Conservation (phyloP, 30 jellyfish, hydroid and myxozoan species). For the Cassiopea andromeda region DNA sequence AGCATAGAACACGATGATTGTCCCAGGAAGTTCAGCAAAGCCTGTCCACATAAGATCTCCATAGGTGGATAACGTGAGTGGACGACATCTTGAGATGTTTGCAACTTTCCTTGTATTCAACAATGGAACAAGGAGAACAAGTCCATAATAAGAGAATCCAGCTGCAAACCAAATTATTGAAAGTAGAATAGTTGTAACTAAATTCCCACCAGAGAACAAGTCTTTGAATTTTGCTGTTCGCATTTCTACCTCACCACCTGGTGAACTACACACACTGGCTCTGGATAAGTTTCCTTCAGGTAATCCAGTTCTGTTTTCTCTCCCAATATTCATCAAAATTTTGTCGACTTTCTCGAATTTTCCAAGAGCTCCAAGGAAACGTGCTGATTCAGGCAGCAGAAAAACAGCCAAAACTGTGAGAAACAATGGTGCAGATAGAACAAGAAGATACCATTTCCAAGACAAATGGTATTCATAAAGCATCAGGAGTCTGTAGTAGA, state of each 20-base stretch:
- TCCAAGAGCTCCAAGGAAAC: constrained; percentile 69
- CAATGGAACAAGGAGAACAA: constrained; percentile 53
- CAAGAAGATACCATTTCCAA: constrained; percentile 63
- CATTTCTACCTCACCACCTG: constrained; percentile 2
- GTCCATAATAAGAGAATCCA: constrained; percentile 64
- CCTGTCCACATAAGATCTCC: constrained; percentile 64
- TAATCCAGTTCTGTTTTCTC: constrained; percentile 64
- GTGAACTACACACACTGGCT: constrained; percentile 1
- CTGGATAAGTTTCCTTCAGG: constrained; percentile 50
- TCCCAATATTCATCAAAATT: constrained; percentile 49
- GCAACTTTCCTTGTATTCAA: constrained; percentile 21
- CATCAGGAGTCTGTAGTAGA: constrained; percentile 43
- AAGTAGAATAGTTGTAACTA: constrained; percentile 27
- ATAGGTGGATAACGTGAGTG: constrained; percentile 34
- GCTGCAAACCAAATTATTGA: constrained; percentile 53
- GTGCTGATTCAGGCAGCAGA: constrained; percentile 71
- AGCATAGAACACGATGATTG: constrained; percentile 51
- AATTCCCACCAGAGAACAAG: constrained; percentile 15
- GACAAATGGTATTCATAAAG: constrained; percentile 20
- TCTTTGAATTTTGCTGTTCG: constrained; percentile 18
- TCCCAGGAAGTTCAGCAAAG: constrained; percentile 77
- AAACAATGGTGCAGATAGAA: constrained; percentile 47
- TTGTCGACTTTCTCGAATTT: constrained; percentile 51
- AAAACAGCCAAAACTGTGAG: constrained; percentile 31
- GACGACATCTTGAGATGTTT: constrained; percentile 1